Evolutionary conservation across 2,113 vertebrate genomes (phyloP), one percentile per base, ranked within the genome.

Genomic region (Orycteropus afer): DNA sequence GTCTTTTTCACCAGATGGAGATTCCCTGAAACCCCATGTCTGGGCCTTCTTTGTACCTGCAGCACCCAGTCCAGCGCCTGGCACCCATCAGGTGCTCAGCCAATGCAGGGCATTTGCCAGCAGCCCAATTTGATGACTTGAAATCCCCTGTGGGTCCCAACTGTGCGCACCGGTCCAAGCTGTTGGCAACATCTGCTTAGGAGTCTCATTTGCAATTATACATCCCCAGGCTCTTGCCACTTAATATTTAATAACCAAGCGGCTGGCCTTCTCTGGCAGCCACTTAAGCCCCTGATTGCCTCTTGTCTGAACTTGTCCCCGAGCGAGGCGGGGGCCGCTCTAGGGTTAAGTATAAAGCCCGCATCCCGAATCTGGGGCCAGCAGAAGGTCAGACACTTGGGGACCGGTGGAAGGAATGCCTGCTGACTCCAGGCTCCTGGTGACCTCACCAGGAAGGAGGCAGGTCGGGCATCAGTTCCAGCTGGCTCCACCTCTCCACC

Each of bases 181-280:
- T 94, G 45, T 93, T 96, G 97, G 92, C 96, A 90, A 94, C 95
- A 97, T 96, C 96, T 97, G 96, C 83, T 95, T 94, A 88, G 12
- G 78, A 94, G 95, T 90, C 92, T 95, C 93, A 78, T 97, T 95
- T 96, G 95, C 95, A 95, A 97, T 97, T 95, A 93, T 51, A 90
- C 8, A 22, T 97, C 94, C 71, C 91, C 91, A 91, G 79, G 89
- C 95, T 94, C 92, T 95, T 37, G 40, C 89, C 91, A 89, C 95
- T 97, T 97, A 97, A 97, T 97, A 96, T 97, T 96, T 97, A 96
- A 97, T 97, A 97, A 96, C 88, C 94, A 93, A 86, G 80, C 29
- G 85, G 82, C 95, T 96, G 93, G 90, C 92, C 96, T 95, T 92
- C 69, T 80, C 95, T 95, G 95, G 94, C 95, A 96, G 89, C 79